phyloP scores from a whole-genome alignment of 2,888 invertebrate genomes.

The Caenorhabditis panamensis region DNA sequence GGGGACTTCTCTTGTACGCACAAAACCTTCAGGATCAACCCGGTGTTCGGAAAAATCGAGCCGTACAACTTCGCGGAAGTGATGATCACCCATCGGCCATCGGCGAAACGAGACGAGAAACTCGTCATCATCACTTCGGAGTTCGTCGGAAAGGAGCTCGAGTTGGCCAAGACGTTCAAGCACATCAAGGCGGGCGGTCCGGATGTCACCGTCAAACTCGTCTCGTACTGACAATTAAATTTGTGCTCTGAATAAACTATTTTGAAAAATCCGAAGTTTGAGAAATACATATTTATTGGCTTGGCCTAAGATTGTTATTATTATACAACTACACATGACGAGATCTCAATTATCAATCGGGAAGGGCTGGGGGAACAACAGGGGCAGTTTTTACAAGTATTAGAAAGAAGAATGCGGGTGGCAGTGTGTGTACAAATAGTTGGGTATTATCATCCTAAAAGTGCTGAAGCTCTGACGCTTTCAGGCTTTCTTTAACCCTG shows the following conservation, averaged over 20 bases:
- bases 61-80: slow-evolving; percentile 13
- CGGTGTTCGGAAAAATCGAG: slow-evolving; percentile 42
- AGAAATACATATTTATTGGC: slow-evolving; percentile 33
- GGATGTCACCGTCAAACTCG: slow-evolving; percentile 32
- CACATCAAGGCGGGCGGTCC: slow-evolving; percentile 21
- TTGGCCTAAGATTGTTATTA: slow-evolving; percentile 20
- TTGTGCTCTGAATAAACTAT: no score
- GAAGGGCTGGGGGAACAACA: neutral
- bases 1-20: no score
- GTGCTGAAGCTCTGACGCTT: slow-evolving; percentile 1
- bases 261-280: no score
- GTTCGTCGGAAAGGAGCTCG: slow-evolving; percentile 37
- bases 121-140: slow-evolving; percentile 31
- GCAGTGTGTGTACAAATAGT: slow-evolving; percentile 52
- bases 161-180: slow-evolving; percentile 48
- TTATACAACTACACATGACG: slow-evolving; percentile 51
- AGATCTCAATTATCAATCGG: slow-evolving; percentile 33
- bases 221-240: no score
- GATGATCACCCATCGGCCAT: slow-evolving; percentile 34
- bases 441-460: slow-evolving; percentile 2
- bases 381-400: slow-evolving; percentile 50
- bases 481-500: neutral
- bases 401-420: slow-evolving; percentile 5
- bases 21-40: slow-evolving; percentile 29
- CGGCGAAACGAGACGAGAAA: slow-evolving; percentile 41